Base-by-base conservation (phyloP, 2,888 invertebrate species). In the Ecliptopera silaceata region DNA sequence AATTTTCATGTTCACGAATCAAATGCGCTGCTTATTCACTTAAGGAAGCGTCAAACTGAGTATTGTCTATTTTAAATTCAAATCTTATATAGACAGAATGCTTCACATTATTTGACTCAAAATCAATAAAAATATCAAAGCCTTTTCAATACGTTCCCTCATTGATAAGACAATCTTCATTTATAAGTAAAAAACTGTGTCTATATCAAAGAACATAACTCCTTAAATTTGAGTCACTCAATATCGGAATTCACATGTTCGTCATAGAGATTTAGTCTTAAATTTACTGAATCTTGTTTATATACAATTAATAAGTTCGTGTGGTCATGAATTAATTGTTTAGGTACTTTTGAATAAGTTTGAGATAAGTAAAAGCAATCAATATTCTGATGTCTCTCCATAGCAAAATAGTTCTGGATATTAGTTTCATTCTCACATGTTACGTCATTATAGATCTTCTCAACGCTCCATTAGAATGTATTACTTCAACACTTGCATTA, bases 231-330 rank as follows among this genome's bases (percentile, higher is more conserved):
- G n/a, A n/a, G n/a, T n/a, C n/a, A n/a, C n/a, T n/a, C n/a, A n/a
- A n/a, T n/a, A n/a, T n/a, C n/a, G n/a, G n/a, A 13, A 53, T 54
- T 62, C 1, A 69, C 68, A 49, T 71, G 71, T 26, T 76, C 74
- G 13, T 71, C 53, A 47, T 69, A 75, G n/a, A 70, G 47, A 60
- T 75, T n/a, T n/a, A n/a, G 73, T 51, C 58, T 66, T 20, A 74
- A 43, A 51, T 75, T 75, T 0, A 64, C 42, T 12, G 70, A 66
- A 42, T 75, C 68, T 62, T 71, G 75, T 51, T 69, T 70, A 39
- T 74, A 75, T 11, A 72, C 50, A 13, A 74, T 47, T 11, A 63
- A 12, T 4, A 63, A 12, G 12, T 61, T 64, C 1, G 15, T 48
- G 41, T 64, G 61, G 39, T 62, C 62, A 38, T 56, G 29, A 13